These are phyloP conservation scores for Xylocopa sonorina DNA, from an alignment of 1,140 invertebrate species.

Conservation along the genomic window DNA sequence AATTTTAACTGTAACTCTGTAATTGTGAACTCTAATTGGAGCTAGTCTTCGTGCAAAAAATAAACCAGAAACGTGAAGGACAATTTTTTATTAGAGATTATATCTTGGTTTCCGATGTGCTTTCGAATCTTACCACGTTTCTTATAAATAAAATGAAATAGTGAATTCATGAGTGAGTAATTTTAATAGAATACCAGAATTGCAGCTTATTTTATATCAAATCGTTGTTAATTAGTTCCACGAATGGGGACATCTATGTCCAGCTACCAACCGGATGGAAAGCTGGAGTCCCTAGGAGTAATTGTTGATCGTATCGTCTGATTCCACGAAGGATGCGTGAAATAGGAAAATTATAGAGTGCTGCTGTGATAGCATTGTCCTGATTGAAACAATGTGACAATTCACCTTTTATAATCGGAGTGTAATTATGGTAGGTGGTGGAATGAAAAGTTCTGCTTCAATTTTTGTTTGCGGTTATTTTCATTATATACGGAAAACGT, in stretches of 20 bases:
- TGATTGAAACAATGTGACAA: background rate
- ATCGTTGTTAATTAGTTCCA: background rate
- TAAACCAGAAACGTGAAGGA: too few relatives aligned
- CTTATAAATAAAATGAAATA: background rate
- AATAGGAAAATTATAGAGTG: background rate
- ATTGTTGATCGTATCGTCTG: background rate
- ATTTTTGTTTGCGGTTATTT: background rate
- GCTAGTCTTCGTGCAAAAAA: too few relatives aligned
- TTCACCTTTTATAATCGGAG: background rate
- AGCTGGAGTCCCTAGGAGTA: background rate
- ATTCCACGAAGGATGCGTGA: conserved; percentile 7
- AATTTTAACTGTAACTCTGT: too few relatives aligned
- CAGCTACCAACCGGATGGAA: conserved; percentile 2
- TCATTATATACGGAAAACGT: too few relatives aligned
- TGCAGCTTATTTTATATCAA: background rate
- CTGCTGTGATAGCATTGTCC: background rate
- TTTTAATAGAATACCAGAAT: conserved; percentile 2
- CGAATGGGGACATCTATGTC: conserved; percentile 10
- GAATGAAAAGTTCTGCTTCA: background rate
- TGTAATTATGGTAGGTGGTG: too few relatives aligned
- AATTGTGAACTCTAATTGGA: too few relatives aligned
- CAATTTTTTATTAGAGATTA: too few relatives aligned
- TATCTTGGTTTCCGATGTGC: too few relatives aligned
- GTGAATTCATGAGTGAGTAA: background rate
- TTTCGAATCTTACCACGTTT: background rate